Evolutionary conservation across 1,140 invertebrate species (phyloP).

Genomic region (Plodia interpunctella): DNA sequence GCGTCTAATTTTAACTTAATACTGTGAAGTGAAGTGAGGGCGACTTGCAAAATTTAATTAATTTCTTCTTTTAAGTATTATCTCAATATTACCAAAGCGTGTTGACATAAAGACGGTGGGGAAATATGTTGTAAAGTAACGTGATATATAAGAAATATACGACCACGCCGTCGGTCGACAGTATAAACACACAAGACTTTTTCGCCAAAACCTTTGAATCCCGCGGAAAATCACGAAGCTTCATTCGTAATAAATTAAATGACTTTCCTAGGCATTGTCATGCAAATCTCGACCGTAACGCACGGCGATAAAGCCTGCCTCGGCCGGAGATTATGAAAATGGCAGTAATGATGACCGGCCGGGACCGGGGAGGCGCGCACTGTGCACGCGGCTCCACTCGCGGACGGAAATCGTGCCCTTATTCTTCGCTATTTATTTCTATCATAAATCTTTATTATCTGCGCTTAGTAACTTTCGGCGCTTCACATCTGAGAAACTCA

Average conservation of each 20-base stretch:
- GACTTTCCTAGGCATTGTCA: slow-evolving; percentile 15
- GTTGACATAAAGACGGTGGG: no score
- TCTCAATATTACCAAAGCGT: no score
- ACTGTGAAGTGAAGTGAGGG: no score
- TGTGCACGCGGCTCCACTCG: background rate
- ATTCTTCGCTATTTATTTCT: slow-evolving; percentile 6
- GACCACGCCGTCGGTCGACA: no score
- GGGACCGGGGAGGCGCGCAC: background rate
- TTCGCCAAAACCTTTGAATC: slow-evolving; percentile 5
- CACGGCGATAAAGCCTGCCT: slow-evolving; percentile 13
- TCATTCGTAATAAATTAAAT: slow-evolving; percentile 15
- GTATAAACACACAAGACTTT: background rate
- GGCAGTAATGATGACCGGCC: slow-evolving; percentile 13
- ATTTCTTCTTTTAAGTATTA: no score
- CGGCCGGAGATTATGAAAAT: slow-evolving; percentile 12
- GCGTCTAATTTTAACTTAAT: no score
- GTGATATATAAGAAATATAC: no score
- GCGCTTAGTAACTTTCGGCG: slow-evolving; percentile 1
- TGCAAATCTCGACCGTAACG: slow-evolving; percentile 16
- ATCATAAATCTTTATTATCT: slow-evolving; percentile 7
- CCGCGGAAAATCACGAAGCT: slow-evolving; percentile 14
- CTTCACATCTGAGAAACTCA: background rate
- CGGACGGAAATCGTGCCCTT: background rate
- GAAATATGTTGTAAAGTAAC: no score
- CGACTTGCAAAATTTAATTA: no score